Percentiles rank a stretch among this genome's conserved stretches.
phyloP scores from a whole-genome alignment of 2,113 vertebrate genomes.

The Acrocephalus arundinaceus region DNA sequence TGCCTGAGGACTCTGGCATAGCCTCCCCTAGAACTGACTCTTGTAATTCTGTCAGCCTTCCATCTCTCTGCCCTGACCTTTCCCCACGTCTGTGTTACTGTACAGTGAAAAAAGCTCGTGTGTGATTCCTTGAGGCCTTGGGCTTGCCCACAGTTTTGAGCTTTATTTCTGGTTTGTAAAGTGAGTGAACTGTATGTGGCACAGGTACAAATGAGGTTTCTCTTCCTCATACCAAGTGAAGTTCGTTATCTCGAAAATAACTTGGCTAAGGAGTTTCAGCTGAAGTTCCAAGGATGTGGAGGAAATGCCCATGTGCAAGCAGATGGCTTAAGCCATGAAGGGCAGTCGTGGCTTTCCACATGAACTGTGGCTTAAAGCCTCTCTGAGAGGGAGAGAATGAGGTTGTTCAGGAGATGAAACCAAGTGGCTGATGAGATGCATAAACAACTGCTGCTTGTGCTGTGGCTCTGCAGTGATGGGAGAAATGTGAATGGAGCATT shows the following conservation, averaged over 20 bases:
- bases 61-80: neutral
- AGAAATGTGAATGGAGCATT: neutral
- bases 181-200: fast-evolving
- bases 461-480: neutral
- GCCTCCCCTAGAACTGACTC: neutral
- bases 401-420: neutral
- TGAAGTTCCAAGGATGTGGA: neutral
- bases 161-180: neutral
- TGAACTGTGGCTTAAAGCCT: neutral
- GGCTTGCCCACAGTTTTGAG: neutral
- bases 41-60: neutral
- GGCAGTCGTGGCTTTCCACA: fast-evolving
- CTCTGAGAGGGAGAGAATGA: neutral
- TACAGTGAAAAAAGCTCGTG: neutral
- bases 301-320: neutral
- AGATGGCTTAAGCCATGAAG: neutral
- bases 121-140: neutral
- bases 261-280: neutral
- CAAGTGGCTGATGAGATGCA: neutral
- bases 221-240: neutral
- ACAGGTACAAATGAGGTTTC: neutral
- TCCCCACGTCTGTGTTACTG: neutral
- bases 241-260: neutral
- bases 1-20: neutral
- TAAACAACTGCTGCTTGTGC: neutral